Evolutionary conservation across 2,888 invertebrate species (phyloP), one percentile per base, ranked within the genome.

Genomic region (Leucophenga montana): DNA sequence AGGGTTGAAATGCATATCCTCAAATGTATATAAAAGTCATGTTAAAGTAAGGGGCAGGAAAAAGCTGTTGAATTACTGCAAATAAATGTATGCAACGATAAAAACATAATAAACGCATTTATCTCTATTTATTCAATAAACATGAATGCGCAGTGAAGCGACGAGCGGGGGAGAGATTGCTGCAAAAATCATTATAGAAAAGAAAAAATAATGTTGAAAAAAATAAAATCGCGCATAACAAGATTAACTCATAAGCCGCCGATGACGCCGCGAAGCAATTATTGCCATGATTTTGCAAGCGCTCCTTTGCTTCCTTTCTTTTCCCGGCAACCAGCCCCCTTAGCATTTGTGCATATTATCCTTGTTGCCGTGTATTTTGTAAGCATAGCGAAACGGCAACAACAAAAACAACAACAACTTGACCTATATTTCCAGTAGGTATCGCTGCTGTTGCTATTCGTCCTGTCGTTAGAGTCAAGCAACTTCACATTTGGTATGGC

Each of bases 161-260:
- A 1, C 11, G 39, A 8, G 8, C 4, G 9, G 11, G 39, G 11
- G 39, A 50, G 18, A 1, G 50, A n/a, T 13, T 3, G 39, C 39
- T 39, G 11, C 8, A 39, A 11, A 39, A 39, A 11, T 39, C 39
- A 39, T 39, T 39, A 39, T 39, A 39, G 39, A 39, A 39, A 61
- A 22, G 44, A 18, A 61, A 11, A 11, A 39, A n/a, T n/a, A n/a
- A n/a, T n/a, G n/a, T n/a, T n/a, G n/a, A 61, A 39, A 3, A 31
- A 57, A 31, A 57, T 22, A 54, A 18, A 8, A 22, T 5, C 20
- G 33, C 14, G 59, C 33, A n/a, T 50, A 64, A 64, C 62, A 46
- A 78, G 81, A 84, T 81, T 81, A 81, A 81, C 84, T 85, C 85
- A 78, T 83, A 81, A 79, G 84, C 77, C 82, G 75, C 73, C 74